Conservation (phyloP, 2,113 vertebrate genomes). For the Prochilodus magdalenae region DNA sequence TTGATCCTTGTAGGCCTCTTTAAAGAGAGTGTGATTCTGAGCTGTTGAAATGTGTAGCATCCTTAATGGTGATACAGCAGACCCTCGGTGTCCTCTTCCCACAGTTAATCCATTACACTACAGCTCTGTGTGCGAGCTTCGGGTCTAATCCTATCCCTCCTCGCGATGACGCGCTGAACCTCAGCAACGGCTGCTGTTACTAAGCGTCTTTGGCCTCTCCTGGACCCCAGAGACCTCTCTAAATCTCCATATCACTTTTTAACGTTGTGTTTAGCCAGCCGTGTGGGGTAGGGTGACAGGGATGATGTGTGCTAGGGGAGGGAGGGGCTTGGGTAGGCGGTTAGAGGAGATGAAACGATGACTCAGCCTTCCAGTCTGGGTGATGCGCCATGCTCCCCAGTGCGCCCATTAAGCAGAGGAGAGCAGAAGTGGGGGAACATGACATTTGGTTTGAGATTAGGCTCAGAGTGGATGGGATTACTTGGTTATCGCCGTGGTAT, state of each 20-base stretch:
- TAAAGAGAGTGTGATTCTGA: slow-evolving; percentile 10
- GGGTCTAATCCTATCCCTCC: slow-evolving; percentile 24
- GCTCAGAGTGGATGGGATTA: not conserved
- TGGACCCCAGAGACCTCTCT: slow-evolving; percentile 65
- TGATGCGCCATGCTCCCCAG: not conserved
- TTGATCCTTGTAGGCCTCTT: slow-evolving; percentile 15
- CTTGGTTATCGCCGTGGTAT: not conserved
- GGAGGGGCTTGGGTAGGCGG: not conserved
- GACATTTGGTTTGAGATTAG: not conserved
- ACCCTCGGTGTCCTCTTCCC: slow-evolving; percentile 2
- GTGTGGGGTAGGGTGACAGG: slow-evolving; percentile 57
- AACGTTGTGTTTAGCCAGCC: slow-evolving; percentile 73
- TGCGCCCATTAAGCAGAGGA: not conserved
- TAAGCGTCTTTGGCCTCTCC: slow-evolving; percentile 65
- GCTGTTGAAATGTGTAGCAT: slow-evolving; percentile 11
- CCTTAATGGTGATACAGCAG: slow-evolving; percentile 27
- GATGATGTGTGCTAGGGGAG: slow-evolving; percentile 37
- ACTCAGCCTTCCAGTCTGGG: slow-evolving; percentile 16
- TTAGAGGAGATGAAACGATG: not conserved
- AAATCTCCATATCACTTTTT: slow-evolving; percentile 70
- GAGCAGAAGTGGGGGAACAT: not conserved
- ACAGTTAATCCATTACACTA: slow-evolving; percentile 30
- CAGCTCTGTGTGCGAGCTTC: slow-evolving; percentile 15
- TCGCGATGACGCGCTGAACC: slow-evolving; percentile 38
- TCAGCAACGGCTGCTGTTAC: slow-evolving; percentile 40